Evolutionary conservation across 1,140 invertebrate species (phyloP).

Genomic region (Trichomalopsis sarcophagae): DNA sequence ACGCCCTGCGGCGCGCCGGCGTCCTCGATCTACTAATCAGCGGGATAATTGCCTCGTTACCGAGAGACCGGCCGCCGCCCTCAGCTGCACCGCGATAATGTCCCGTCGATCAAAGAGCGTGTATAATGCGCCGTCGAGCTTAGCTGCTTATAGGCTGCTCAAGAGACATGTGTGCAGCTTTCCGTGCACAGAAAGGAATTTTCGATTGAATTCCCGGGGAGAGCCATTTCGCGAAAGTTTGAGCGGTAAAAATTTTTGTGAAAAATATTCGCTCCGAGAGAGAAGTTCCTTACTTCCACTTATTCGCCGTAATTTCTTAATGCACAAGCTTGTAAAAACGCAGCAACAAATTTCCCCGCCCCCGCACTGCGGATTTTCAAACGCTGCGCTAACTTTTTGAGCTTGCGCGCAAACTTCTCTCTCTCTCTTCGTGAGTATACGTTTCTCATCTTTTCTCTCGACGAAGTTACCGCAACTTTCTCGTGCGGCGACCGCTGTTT

Average conservation of each 20-base stretch:
- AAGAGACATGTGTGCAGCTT: background rate
- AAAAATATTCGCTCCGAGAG: background rate
- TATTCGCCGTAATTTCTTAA: constrained; percentile 24
- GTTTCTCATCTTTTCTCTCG: constrained; percentile 13
- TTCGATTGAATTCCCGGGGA: background rate
- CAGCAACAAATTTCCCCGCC: background rate
- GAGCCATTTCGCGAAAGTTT: background rate
- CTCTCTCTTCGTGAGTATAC: background rate
- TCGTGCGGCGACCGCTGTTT: background rate
- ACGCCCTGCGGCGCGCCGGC: constrained; percentile 5
- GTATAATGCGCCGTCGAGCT: constrained; percentile 9
- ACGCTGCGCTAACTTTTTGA: constrained; percentile 3
- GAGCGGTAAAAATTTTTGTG: background rate
- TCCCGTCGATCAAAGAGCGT: constrained; percentile 54
- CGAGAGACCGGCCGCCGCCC: background rate
- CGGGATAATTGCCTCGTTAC: constrained; percentile 58
- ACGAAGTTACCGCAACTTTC: background rate
- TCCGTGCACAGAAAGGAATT: background rate
- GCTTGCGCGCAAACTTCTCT: background rate
- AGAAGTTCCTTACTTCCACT: background rate
- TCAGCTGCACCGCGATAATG: constrained; percentile 47
- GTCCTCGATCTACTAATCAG: constrained; percentile 48
- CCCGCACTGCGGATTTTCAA: constrained; percentile 7
- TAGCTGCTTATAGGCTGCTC: background rate
- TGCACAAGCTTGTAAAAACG: background rate